Evolutionary conservation across 2,113 vertebrate species (phyloP).

Genomic region (Podarcis cretensis): DNA sequence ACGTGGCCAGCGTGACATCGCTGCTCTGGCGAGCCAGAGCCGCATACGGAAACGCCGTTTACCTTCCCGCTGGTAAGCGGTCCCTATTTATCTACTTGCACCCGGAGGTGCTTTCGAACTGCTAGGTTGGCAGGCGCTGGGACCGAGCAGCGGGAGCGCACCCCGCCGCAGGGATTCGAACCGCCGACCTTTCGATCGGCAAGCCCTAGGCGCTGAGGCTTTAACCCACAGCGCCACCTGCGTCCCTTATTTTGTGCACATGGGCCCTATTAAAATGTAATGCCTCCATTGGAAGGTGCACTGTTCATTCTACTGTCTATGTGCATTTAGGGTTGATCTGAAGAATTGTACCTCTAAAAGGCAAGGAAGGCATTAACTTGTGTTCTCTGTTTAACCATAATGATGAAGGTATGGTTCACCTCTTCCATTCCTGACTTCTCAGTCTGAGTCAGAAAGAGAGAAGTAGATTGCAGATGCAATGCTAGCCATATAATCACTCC

Average conservation of each 20-base stretch:
- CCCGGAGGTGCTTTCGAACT: too few relatives aligned
- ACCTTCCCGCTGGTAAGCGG: too few relatives aligned
- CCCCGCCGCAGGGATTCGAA: too few relatives aligned
- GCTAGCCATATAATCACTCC: not conserved
- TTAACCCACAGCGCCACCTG: too few relatives aligned
- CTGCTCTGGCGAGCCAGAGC: too few relatives aligned
- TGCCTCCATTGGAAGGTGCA: not conserved
- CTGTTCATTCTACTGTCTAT: not conserved
- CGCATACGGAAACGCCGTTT: too few relatives aligned
- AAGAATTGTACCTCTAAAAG: not conserved
- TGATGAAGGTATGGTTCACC: not conserved
- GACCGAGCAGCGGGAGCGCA: too few relatives aligned
- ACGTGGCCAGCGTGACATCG: too few relatives aligned
- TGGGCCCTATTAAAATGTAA: not conserved
- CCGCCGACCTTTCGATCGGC: too few relatives aligned
- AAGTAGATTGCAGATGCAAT: not conserved
- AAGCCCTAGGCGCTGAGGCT: too few relatives aligned
- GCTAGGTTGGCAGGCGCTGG: too few relatives aligned
- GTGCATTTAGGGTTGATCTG: not conserved
- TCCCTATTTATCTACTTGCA: too few relatives aligned
- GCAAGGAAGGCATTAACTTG: not conserved
- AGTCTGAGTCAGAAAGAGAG: not conserved
- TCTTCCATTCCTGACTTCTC: not conserved
- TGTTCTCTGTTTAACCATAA: not conserved
- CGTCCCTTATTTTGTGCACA: not conserved